phyloP scores from a whole-genome alignment of 23 tunicate genomes.

The Styela plicata region DNA sequence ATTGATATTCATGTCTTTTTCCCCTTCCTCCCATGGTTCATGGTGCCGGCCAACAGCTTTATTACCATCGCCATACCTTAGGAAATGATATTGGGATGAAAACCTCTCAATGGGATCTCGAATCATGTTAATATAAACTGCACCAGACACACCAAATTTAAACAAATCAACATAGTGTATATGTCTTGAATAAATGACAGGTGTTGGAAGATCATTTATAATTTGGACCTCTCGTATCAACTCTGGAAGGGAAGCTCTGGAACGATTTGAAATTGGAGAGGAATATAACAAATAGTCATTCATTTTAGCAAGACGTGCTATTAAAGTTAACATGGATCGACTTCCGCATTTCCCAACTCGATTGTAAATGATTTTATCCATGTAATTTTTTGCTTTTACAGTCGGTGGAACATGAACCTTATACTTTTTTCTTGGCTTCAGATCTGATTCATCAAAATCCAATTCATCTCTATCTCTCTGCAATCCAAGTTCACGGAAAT shows the following conservation, averaged over 20 bases:
- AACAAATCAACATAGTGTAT: constrained; percentile 68
- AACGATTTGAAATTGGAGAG: constrained; percentile 55
- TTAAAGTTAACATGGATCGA: constrained; percentile 65
- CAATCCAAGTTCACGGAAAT: no score
- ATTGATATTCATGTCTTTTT: constrained; percentile 62
- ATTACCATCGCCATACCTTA: constrained; percentile 59
- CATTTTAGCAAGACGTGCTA: constrained; percentile 26
- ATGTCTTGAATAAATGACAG: constrained; percentile 83
- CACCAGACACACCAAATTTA: constrained; percentile 56
- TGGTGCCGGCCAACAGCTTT: constrained; percentile 26
- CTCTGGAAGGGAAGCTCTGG: constrained; percentile 39
- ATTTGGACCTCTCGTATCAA: constrained; percentile 37
- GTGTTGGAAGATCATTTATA: constrained; percentile 41
- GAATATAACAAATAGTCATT: constrained; percentile 49
- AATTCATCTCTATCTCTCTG: no score
- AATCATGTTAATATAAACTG: constrained; percentile 84
- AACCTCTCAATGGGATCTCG: constrained; percentile 96
- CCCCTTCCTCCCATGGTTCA: constrained; percentile 31
- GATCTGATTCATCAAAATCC: neutral
- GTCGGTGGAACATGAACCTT: neutral
- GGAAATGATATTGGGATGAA: constrained; percentile 78
- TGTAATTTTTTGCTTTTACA: neutral
- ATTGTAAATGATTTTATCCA: constrained; percentile 68
- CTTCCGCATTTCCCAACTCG: constrained; percentile 98
- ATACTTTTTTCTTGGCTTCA: neutral